Base-by-base conservation (phyloP, 2,888 invertebrate species). In the Thecocarcelia acutangulata region DNA sequence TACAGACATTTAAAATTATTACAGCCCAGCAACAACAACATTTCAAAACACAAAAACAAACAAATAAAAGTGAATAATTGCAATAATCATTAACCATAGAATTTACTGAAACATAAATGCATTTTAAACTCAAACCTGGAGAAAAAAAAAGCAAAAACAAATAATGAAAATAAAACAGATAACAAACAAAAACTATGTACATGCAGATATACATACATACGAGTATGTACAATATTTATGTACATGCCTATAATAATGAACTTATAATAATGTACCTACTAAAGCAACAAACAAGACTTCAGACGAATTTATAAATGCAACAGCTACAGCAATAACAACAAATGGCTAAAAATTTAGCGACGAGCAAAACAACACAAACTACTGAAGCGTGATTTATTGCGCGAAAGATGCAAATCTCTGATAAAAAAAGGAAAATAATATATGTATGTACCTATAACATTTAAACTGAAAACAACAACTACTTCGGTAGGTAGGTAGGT, bases 391-490 rank as follows among this genome's bases (percentile, higher is more conserved):
- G 85, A 85, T 85, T 85, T 85, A 85, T 85, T 83, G 85, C 83
- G 83, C 84, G 79, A 79, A 78, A 84, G 88, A 88, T 87, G 87
- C 86, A 86, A 86, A 85, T 85, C 80, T 81, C 83, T 85, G 88
- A 88, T 88, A 87, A 82, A 74, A 61, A 48, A 85, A 85, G 72
- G 85, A 84, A 84, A 86, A 76, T 58, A 66, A 59, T 24, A 33
- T 24, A 24, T 2, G 9, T 33, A 33, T 33, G 33, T 33, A 33
- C 4, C 33, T 48, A 59, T n/a, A n/a, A n/a, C n/a, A n/a, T 52
- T 68, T 63, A 68, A 79, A 80, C 66, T 59, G 50, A 52, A 63
- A 50, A 56, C 63, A 79, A 64, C 58, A 64, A 64, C 15, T 52
- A 28, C 58, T 9, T 28, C 3, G 28, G 28, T n/a, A n/a, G n/a